Base-by-base conservation (phyloP, 2,888 invertebrate species). In the Monochamus alternatus region DNA sequence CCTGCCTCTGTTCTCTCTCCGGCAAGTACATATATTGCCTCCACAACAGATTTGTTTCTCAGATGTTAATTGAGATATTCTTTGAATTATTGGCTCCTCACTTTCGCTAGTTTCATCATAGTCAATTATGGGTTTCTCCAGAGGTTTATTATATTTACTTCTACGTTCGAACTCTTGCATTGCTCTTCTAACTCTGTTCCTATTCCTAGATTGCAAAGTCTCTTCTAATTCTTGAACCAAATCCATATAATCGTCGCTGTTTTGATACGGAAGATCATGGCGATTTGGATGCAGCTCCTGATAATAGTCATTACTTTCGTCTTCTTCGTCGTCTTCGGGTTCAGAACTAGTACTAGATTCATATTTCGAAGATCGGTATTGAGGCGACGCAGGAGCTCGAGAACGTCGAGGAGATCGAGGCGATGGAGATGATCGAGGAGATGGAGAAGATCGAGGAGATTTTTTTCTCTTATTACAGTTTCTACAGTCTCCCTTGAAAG, bases 221-320 rank as follows among this genome's bases (percentile, higher is more conserved):
- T 87, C 86, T 78, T 89, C 88, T 22, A 89, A 77, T 79, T 89
- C 89, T 62, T 87, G 84, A 3, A 89, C 86, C 66, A 89, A 75
- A 31, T 87, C 85, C 30, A 85, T 75, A 71, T 88, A 89, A 59
- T 88, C 87, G 8, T 87, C 87, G 14, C 85, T 87, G 66, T 87
- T 84, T 80, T 89, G 89, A 72, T 88, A 89, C 1, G 88, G 86
- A 30, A 89, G 80, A 43, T 87, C 86, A 30, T 83, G 75, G 52
- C 75, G 80, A 5, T 59, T 47, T 60, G 69, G 59, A 32, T 81
- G 81, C 3, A 78, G 75, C 7, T 78, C 75, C 44, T 59, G 69
- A 5, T 80, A 80, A 12, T 80, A 81, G 63, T 77, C 80, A 59
- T 76, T 75, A n/a, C 77, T 70, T 52, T 81, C 77, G 14, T 82